Percentiles rank a stretch among this genome's conserved stretches.
Conservation (phyloP, 2,888 invertebrate genomes). For the Drosophila cracens region DNA sequence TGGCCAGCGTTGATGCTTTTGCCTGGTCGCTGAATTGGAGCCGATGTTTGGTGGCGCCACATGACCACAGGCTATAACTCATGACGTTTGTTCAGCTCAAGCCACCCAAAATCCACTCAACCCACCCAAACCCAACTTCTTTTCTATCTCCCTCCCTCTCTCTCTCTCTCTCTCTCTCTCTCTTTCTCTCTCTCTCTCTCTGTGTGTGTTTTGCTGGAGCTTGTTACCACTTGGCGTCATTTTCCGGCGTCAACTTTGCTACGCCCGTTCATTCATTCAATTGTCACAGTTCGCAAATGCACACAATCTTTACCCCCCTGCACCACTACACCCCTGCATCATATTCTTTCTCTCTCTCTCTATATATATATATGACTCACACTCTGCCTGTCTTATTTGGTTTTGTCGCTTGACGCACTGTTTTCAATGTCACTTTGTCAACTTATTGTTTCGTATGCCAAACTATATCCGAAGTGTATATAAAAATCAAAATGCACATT, state of each 20-base stretch:
- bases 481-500: conserved; percentile 23
- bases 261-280: conserved; percentile 64
- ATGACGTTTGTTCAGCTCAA: conserved; percentile 32
- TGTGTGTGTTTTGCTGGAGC: not conserved
- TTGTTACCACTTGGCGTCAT: conserved; percentile 60
- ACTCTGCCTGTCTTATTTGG: conserved; percentile 11
- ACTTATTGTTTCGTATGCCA: conserved; percentile 61
- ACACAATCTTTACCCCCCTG: not conserved
- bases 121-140: not conserved
- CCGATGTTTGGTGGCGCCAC: conserved; percentile 57
- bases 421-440: conserved; percentile 68
- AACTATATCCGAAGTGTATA: conserved; percentile 47
- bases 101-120: not conserved
- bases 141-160: not conserved
- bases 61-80: conserved; percentile 67
- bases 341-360: not conserved
- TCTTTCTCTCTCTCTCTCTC: too few species aligned
- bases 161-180: not conserved
- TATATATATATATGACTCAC: not conserved
- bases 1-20: conserved; percentile 13
- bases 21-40: conserved; percentile 22
- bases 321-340: not conserved
- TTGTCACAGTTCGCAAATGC: conserved; percentile 50
- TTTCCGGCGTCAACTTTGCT: conserved; percentile 68
- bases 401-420: conserved; percentile 37